Base-by-base conservation (phyloP, 2,113 vertebrate species). In the Pholis gunnellus region DNA sequence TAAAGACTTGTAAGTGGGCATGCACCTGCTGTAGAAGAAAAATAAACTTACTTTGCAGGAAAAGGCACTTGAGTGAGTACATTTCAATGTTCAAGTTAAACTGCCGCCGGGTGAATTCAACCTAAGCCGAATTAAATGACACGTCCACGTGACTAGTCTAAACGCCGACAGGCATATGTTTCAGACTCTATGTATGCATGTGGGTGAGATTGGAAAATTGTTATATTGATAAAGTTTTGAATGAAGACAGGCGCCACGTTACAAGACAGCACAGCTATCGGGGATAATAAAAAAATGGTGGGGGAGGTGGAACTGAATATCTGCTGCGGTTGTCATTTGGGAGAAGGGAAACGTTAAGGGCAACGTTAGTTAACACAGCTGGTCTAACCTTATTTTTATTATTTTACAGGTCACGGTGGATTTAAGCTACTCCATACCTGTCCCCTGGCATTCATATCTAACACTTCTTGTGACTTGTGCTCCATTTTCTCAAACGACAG, bases 401-500 rank as follows among this genome's bases (percentile, higher is more conserved):
- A 48, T 20, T 14, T 29, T 8, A 22, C 50, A 54, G 13, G 18
- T 64, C 11, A 42, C 0, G 14, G 1, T 63, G 57, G 25, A 13
- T 57, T 14, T 11, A 68, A n/a, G 10, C 1, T 46, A 1, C 1
- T 20, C 4, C 73, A 14, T 77, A 95, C 95, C 91, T 96, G 94
- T 20, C 90, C 94, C 34, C 95, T 89, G 10, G 95, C 93, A 5
- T 96, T 96, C 6, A 95, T 82, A 0, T 89, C 89, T 57, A 94
- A 40, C 25, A 96, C 94, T 38, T 94, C 90, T 17, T 85, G 20
- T 1, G 92, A 89, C 79, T 95, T 95, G 76, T 95, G 93, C 71
- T 96, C 95, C 46, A 68, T 75, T 61, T 96, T 95, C 0, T 94
- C 94, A 11, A 96, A 95, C 34, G 92, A 94, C 9, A 96, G 78